Conservation (phyloP, 2,113 vertebrate genomes). For the Nicator chloris region DNA sequence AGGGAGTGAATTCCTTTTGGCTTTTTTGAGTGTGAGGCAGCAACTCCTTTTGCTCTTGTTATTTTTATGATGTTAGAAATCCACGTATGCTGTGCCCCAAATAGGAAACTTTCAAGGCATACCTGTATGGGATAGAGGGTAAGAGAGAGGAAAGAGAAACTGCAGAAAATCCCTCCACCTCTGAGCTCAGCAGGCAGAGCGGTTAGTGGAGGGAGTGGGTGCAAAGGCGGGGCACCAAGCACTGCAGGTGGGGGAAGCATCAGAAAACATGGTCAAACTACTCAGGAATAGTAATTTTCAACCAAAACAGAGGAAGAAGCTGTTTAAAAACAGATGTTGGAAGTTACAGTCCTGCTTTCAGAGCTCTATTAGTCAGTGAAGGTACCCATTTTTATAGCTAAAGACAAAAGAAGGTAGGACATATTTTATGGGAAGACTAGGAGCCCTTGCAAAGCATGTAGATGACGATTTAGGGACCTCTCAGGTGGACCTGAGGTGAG, state of each 20-base stretch:
- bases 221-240: accelerated
- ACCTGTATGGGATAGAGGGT: neutral
- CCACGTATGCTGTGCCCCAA: neutral
- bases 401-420: neutral
- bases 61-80: neutral
- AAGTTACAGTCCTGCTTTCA: neutral
- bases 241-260: neutral
- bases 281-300: neutral
- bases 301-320: neutral
- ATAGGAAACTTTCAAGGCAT: neutral
- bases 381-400: neutral
- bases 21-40: neutral
- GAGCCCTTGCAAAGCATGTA: neutral
- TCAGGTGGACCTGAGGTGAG: neutral
- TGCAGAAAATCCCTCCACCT: neutral
- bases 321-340: neutral
- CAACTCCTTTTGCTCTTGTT: neutral
- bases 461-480: neutral
- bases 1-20: neutral
- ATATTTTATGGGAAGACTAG: neutral
- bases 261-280: neutral
- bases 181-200: neutral
- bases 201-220: accelerated
- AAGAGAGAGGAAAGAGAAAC: neutral
- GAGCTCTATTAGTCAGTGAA: neutral